Evolutionary conservation across 2,797 vertebrate species (phyloP), one percentile per base, ranked within the genome.

Genomic region (Leucoraja ocellata): DNA sequence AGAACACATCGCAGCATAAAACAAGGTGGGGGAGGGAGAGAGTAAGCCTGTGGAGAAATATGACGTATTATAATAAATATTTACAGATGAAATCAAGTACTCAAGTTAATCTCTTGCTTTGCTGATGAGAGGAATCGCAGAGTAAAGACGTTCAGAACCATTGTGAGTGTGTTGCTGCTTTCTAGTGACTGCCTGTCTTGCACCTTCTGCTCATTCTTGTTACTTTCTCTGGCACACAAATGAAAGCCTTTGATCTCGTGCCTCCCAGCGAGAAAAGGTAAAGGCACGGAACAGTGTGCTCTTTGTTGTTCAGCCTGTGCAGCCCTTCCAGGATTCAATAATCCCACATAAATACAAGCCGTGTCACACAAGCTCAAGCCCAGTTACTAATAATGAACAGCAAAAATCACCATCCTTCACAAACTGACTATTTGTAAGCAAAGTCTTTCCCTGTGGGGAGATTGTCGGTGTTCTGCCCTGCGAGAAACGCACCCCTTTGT

Each of bases 321-420:
- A 68, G 36, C 68, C 84, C 63, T 88, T 65, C 84, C 63, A 88
- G 84, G 84, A 88, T 21, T 88, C 84, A 88, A 68, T 88, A 68
- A 88, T 88, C 63, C 65, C 61, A 68, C 18, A 88, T 68, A 68
- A 86, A 32, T 63, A 63, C 28, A 86, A 28, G 4, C 61, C 58
- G n/a, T 86, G 61, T 88, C 84, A 36, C 36, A 68, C 36, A 65
- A 88, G 10, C 61, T 68, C 63, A 65, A 68, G n/a, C 84, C 36
- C 36, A 32, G 84, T 65, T 88, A 88, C 65, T 88, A 68, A 88
- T 88, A 88, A 88, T 68, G 84, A 68, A 88, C 32, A 88, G n/a
- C 84, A 54, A 88, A 88, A 88, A 63, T 88, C 63, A 68, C 68
- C 65, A 88, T 36, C 84, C 36, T 88, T 68, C n/a, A 21, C 32